Conservation (phyloP, 1,140 invertebrate genomes). For the Heliconius congener region DNA sequence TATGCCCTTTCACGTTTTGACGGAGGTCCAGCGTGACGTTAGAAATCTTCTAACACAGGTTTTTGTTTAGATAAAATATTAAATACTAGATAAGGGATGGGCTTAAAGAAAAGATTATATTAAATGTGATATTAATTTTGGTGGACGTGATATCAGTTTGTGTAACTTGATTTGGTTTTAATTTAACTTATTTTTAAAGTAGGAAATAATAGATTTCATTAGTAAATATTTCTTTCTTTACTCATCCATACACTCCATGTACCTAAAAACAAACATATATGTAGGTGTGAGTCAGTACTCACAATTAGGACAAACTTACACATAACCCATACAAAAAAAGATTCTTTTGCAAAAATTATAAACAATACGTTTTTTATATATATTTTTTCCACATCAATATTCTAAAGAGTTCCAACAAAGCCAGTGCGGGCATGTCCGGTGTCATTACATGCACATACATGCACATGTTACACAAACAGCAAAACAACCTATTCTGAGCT, state of each 20-base stretch:
- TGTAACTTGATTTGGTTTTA: neutral
- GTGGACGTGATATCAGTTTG: neutral
- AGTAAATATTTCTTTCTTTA: neutral
- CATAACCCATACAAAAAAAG: neutral
- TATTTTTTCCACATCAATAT: conserved; percentile 7
- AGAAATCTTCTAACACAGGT: conserved; percentile 4
- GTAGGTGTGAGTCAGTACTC: neutral
- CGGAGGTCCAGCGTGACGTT: conserved; percentile 52
- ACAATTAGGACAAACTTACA: conserved; percentile 8
- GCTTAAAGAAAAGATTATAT: neutral
- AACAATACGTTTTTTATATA: conserved; percentile 2
- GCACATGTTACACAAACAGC: conserved; percentile 21
- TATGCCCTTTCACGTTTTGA: conserved; percentile 67
- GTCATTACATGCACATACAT: conserved; percentile 19
- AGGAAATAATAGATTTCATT: too few relatives aligned
- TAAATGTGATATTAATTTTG: neutral
- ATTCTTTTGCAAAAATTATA: conserved; percentile 9
- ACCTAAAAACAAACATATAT: neutral
- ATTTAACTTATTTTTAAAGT: neutral
- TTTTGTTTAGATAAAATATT: conserved; percentile 9
- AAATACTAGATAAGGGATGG: conserved; percentile 8
- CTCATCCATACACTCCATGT: neutral
- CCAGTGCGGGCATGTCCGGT: conserved; percentile 14
- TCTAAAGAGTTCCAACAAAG: conserved; percentile 2
- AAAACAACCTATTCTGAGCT: conserved; percentile 24